Evolutionary conservation across 2,113 vertebrate genomes (phyloP).

Genomic region (Sapajus apella): DNA sequence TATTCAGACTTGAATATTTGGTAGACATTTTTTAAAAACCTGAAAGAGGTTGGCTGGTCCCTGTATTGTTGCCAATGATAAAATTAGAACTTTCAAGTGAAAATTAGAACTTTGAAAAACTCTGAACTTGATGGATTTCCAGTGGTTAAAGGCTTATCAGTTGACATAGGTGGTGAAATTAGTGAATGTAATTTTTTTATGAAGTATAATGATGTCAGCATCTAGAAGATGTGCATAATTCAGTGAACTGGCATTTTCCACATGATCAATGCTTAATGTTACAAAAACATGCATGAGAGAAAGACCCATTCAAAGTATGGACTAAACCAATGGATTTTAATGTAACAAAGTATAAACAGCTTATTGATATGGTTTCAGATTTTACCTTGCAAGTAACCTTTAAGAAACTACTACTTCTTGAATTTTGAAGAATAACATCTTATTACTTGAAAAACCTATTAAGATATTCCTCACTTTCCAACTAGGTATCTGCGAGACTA

Average conservation of each 20-base stretch:
- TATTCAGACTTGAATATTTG: constrained; percentile 1
- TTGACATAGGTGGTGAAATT: neutral
- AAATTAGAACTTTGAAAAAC: constrained; percentile 52
- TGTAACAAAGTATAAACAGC: neutral
- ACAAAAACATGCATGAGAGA: neutral
- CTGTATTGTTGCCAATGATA: constrained; percentile 14
- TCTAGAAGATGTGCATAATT: neutral
- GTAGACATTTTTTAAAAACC: neutral
- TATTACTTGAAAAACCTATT: neutral
- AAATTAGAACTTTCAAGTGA: neutral
- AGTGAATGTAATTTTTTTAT: constrained; percentile 5
- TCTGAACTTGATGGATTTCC: constrained; percentile 5
- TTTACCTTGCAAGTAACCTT: neutral
- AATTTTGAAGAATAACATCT: neutral
- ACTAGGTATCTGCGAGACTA: neutral
- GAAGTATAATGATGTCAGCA: neutral
- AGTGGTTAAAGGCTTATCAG: neutral
- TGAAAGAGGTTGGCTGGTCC: neutral
- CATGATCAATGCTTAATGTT: neutral
- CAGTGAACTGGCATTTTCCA: neutral
- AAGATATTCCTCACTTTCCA: neutral
- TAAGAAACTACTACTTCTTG: neutral
- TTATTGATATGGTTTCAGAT: constrained; percentile 1
- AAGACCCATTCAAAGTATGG: neutral
- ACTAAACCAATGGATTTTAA: neutral